These are phyloP conservation scores for Rhinogobio ventralis DNA, from an alignment of 2,797 vertebrate species.

Conservation along the genomic window DNA sequence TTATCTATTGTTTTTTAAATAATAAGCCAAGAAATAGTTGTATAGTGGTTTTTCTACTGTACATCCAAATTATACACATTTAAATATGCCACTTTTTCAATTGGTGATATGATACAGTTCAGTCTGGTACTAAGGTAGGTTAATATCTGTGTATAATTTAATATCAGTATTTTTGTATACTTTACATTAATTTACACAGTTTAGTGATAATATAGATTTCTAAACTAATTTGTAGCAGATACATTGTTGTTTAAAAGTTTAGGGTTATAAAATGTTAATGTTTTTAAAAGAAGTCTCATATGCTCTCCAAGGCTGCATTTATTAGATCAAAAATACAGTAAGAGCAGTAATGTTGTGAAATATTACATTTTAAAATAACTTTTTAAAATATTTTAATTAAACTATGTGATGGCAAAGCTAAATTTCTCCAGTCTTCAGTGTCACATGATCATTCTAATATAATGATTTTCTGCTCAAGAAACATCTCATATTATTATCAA, in stretches of 20 bases:
- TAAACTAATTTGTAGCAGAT: neutral
- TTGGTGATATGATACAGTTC: too few relatives aligned
- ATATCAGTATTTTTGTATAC: neutral
- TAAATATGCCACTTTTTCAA: neutral
- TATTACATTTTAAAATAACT: too few relatives aligned
- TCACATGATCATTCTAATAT: neutral
- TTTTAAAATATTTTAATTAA: neutral
- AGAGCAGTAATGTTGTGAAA: neutral
- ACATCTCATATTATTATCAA: neutral
- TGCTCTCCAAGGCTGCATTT: neutral
- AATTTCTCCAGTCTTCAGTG: neutral
- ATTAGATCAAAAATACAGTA: neutral
- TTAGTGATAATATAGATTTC: neutral
- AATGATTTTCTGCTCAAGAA: neutral
- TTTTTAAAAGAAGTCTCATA: neutral
- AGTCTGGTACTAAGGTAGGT: neutral
- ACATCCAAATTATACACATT: neutral
- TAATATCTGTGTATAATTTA: neutral
- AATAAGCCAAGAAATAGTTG: neutral
- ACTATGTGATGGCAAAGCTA: neutral
- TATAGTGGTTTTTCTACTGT: neutral
- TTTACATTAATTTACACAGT: neutral
- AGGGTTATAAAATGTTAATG: neutral
- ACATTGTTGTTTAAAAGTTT: neutral
- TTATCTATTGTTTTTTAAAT: neutral